These are phyloP conservation scores for Eupithecia insigniata DNA, from an alignment of 2,888 invertebrate species.

Conservation along the genomic window DNA sequence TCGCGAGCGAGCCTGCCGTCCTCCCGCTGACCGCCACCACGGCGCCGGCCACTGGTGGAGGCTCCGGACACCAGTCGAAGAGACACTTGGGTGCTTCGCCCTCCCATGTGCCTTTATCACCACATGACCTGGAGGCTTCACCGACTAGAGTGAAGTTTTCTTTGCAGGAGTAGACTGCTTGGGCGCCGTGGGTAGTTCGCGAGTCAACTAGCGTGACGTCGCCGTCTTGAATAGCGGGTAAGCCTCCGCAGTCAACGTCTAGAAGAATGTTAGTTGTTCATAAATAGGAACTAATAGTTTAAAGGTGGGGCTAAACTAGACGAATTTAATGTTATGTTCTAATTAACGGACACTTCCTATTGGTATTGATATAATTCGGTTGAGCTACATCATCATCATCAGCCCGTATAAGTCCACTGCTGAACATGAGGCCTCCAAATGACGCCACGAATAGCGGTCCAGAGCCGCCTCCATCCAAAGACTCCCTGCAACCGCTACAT, in stretches of 20 bases:
- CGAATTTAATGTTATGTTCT: too few species aligned
- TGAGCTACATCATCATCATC: too few species aligned
- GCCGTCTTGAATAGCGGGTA: conserved; percentile 89
- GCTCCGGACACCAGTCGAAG: conserved; percentile 95
- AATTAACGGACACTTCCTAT: too few species aligned
- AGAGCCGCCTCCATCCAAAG: too few species aligned
- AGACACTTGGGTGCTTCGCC: conserved; percentile 91
- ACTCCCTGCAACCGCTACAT: too few species aligned
- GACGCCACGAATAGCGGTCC: too few species aligned
- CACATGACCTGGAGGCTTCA: conserved; percentile 88
- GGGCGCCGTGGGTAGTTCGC: conserved; percentile 91
- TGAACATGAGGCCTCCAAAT: too few species aligned
- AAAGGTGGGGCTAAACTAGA: too few species aligned
- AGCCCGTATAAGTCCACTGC: too few species aligned
- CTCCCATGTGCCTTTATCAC: conserved; percentile 89
- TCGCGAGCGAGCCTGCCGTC: conserved; percentile 91
- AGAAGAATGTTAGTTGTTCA: too few species aligned
- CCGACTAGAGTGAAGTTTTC: conserved; percentile 94
- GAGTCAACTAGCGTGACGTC: conserved; percentile 86
- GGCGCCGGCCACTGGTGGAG: conserved; percentile 90
- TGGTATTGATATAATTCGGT: too few species aligned
- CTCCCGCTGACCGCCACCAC: conserved; percentile 88
- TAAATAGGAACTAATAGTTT: too few species aligned
- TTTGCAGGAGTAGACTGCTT: conserved; percentile 90
- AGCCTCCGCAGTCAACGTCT: conserved; percentile 92